Base-by-base conservation (phyloP, 2,113 vertebrate genomes). In the Equus quagga region DNA sequence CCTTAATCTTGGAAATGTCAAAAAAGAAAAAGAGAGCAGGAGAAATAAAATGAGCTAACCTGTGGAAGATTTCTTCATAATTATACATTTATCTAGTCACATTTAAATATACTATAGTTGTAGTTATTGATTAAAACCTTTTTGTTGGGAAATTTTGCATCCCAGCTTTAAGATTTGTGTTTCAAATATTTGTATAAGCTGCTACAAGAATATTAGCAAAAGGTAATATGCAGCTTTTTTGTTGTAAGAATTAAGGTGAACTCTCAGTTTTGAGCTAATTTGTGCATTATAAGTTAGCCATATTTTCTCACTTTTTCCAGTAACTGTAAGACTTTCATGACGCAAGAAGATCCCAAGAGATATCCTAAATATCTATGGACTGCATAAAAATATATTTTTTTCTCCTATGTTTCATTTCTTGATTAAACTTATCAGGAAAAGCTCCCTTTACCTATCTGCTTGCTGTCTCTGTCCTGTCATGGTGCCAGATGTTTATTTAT, bases 211-310 rank as follows among this genome's bases (percentile, higher is more conserved):
- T 95, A 64, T 64, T 72, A 93, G 7, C 26, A 65, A 60, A 49
- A 56, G 18, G 19, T 56, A 72, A 49, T 81, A 78, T 8, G 26
- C 4, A 96, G 5, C 21, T 81, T 64, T 81, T 76, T 76, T 84
- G 14, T 89, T 83, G 15, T 41, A 65, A 64, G 31, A 26, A 18
- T 83, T 93, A 49, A 95, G 65, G 15, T 51, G 21, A 86, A 95
- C 87, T 90, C n/a, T 97, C n/a, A 78, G 54, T 78, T 83, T 62
- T 91, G 56, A 87, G 24, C 24, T 76, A 62, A 46, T 88, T 94
- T 88, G 10, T 90, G 51, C 44, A 58, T 65, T 93, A 62, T 96
- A 65, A 82, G 65, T 76, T 79, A 58, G 36, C 28, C 10, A 12
- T 75, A 49, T 75, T 95, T 89, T 95, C 7, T 26, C 26, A 64